phyloP scores from a whole-genome alignment of 2,797 vertebrate genomes.

The Dicrostonyx torquatus region DNA sequence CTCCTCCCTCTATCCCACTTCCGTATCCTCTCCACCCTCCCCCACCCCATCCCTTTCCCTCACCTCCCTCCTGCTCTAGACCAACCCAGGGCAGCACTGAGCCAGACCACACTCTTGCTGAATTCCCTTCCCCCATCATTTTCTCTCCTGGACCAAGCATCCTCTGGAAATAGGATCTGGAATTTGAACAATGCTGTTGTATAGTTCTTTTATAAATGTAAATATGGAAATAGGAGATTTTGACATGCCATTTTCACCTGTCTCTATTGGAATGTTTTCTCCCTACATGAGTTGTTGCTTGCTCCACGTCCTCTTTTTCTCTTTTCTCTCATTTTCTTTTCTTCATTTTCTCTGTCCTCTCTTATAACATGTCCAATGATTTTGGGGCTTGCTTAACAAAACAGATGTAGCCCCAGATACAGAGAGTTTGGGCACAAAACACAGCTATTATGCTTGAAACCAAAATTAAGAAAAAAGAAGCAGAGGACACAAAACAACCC shows the following conservation, averaged over 20 bases:
- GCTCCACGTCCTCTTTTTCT: conserved; percentile 29
- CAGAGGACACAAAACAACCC: conserved; percentile 69
- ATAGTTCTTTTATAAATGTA: conserved; percentile 86
- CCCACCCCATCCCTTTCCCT: not conserved
- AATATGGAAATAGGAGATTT: conserved; percentile 88
- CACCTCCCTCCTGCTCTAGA: not conserved
- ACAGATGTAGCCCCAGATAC: conserved; percentile 82
- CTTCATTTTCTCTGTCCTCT: conserved; percentile 77
- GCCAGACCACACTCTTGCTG: conserved; percentile 51
- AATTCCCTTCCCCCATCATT: conserved; percentile 58
- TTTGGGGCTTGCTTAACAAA: conserved; percentile 89
- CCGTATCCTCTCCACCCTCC: fast-evolving
- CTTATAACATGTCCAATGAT: conserved; percentile 88
- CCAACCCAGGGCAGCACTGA: conserved; percentile 44
- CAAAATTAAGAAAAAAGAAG: conserved; percentile 78
- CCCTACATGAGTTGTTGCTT: conserved; percentile 78
- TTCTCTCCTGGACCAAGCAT: conserved; percentile 71
- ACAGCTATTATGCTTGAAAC: conserved; percentile 86
- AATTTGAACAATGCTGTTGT: conserved; percentile 70
- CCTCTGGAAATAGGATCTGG: conserved; percentile 80
- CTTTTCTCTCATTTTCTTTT: conserved; percentile 11
- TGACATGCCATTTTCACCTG: conserved; percentile 88
- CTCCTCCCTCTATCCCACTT: not conserved
- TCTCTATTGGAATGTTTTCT: conserved; percentile 86
- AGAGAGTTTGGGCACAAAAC: conserved; percentile 85